Evolutionary conservation across 2,888 invertebrate species (phyloP).

Genomic region (Clunio marinus): DNA sequence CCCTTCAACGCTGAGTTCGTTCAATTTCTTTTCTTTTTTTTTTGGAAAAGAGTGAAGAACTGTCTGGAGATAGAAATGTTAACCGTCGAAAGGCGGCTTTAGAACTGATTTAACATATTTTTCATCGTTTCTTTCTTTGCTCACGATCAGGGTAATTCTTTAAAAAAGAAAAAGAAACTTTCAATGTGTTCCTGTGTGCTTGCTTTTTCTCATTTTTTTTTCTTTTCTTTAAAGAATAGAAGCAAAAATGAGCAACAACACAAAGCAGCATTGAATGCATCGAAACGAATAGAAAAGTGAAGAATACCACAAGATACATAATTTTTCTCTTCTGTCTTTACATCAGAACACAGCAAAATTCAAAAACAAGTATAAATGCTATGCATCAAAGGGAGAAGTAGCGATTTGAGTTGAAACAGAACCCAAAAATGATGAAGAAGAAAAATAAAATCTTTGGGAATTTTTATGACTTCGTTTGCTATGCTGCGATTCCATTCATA

Average conservation of each 20-base stretch:
- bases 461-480: not conserved
- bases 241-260: not conserved
- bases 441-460: not conserved
- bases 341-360: not conserved
- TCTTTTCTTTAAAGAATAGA: not conserved
- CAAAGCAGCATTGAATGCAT: too few relatives aligned
- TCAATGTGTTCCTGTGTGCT: constrained; percentile 10
- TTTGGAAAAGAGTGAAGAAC: too few relatives aligned
- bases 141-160: constrained; percentile 27
- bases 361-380: not conserved
- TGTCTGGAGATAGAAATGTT: not conserved
- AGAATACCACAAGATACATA: not conserved
- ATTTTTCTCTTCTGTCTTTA: not conserved
- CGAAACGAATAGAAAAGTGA: constrained; percentile 6
- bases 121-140: constrained; percentile 17
- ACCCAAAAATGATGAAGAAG: constrained; percentile 1
- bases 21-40: too few relatives aligned
- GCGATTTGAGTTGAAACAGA: not conserved
- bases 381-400: not conserved
- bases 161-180: not conserved
- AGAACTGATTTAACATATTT: constrained; percentile 32
- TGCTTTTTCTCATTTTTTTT: not conserved
- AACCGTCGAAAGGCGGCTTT: constrained; percentile 26
- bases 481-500: not conserved
- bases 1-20: too few relatives aligned